Evolutionary conservation across 2,888 invertebrate species (phyloP), one percentile per base, ranked within the genome.

Genomic region (Nematopogon swammerdamellus): DNA sequence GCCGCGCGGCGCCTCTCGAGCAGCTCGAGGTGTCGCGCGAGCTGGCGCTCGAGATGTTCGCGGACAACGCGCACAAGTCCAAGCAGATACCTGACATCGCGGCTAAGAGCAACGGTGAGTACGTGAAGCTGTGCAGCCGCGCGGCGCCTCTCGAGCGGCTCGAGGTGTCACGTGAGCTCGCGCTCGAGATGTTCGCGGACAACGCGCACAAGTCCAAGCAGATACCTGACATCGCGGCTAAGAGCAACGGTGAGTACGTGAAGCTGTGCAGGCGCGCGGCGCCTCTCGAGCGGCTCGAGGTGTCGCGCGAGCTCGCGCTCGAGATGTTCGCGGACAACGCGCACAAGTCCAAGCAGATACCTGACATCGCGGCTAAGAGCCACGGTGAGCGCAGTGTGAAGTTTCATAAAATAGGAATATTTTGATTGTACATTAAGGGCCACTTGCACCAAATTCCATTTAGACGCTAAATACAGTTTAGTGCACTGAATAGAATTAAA

Each of bases 71-170:
- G 43, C 92, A 89, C 61, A 97, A 97, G 71, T 75, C 72, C 0
- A 69, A 80, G 46, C 97, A 97, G 72, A 87, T 97, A 60, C 95
- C 95, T 0, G 84, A 84, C 54, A 95, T 97, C 53, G 86, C 86
- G 0, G 74, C 75, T 11, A 80, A 80, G 54, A 80, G 77, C 58
- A 77, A 83, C 52, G 84, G 87, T 63, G 47, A 62, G 67, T 58
- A 10, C 25, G 25, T n/a, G 0, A 89, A 89, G 68, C 65, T 95
- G 2, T 70, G 83, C 6, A 81, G 84, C 6, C 69, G 82, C 54
- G 83, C 85, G 52, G 60, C 85, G 0, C 82, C 80, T 5, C 77
- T 97, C 42, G 91, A 96, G 63, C 79, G 93, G 45, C 73, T 97
- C n/a, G 87, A 89, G 49, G 89, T 92, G 4, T 73, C 79, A 46